Evolutionary conservation across 1,140 invertebrate genomes (phyloP).

Genomic region (Drosophila tsacasi): DNA sequence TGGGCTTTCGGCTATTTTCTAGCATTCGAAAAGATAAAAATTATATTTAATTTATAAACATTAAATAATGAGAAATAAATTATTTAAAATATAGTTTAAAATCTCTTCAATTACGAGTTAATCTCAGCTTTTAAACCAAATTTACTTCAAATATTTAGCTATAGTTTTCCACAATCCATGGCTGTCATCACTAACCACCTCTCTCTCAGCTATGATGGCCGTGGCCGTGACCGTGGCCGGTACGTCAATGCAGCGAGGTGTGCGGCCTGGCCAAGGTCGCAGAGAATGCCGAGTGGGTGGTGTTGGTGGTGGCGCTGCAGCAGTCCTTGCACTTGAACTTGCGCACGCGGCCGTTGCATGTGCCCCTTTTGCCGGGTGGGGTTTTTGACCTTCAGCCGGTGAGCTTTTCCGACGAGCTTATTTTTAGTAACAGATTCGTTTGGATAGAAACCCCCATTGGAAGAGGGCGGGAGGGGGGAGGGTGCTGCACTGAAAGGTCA

Average conservation of each 20-base stretch:
- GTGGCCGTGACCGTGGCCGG: slow-evolving; percentile 57
- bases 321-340: slow-evolving; percentile 80
- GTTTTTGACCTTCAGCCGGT: slow-evolving; percentile 69
- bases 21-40: neutral
- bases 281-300: slow-evolving; percentile 3
- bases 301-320: slow-evolving; percentile 14
- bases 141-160: neutral
- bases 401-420: slow-evolving; percentile 75
- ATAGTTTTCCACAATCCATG: neutral
- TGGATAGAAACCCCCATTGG: slow-evolving; percentile 4
- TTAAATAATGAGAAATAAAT: neutral
- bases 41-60: neutral
- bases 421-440: slow-evolving; percentile 67
- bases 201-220: neutral
- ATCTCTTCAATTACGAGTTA: neutral
- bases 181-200: neutral
- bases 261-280: slow-evolving; percentile 47
- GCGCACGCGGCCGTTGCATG: slow-evolving; percentile 77
- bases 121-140: neutral
- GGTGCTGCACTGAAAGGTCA: slow-evolving; percentile 70
- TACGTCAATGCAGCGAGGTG: slow-evolving; percentile 58
- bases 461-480: neutral
- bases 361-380: slow-evolving; percentile 52
- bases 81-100: too few species aligned
- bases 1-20: neutral